phyloP scores from a whole-genome alignment of 2,888 invertebrate genomes.

The Creontiades dilutus region DNA sequence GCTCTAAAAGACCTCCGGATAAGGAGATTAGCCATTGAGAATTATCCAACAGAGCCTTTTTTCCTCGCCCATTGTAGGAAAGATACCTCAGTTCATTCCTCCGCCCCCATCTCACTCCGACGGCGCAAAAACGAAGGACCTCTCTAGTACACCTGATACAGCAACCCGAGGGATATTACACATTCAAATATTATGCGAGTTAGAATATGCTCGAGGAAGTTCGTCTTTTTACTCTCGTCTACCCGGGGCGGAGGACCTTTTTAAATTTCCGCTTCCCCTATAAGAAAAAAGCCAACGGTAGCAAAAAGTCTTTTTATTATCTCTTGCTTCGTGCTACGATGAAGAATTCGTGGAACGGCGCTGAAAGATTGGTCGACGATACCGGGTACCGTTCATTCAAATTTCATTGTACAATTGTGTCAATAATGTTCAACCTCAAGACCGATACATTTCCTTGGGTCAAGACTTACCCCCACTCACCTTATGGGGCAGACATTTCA shows the following conservation, averaged over 20 bases:
- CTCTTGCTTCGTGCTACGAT: not conserved
- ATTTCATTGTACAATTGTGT: not conserved
- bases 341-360: too few relatives aligned
- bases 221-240: not conserved
- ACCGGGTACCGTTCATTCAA: too few relatives aligned
- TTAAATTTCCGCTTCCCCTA: constrained; percentile 6
- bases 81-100: not conserved
- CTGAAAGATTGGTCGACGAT: too few relatives aligned
- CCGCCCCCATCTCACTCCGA: not conserved
- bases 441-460: too few relatives aligned
- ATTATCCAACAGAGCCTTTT: not conserved
- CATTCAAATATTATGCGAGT: constrained; percentile 45
- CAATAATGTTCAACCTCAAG: not conserved
- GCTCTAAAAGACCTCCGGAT: constrained; percentile 38
- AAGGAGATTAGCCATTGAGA: constrained; percentile 50
- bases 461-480: too few relatives aligned
- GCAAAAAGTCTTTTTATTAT: not conserved
- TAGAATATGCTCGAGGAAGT: constrained; percentile 29
- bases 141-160: constrained; percentile 11
- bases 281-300: constrained; percentile 8
- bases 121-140: not conserved
- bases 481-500: too few relatives aligned
- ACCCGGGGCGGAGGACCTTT: not conserved
- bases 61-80: constrained; percentile 27
- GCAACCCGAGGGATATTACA: not conserved